Evolutionary conservation across 2,888 invertebrate genomes (phyloP), one percentile per base, ranked within the genome.

Genomic region (Eilema caniola): DNA sequence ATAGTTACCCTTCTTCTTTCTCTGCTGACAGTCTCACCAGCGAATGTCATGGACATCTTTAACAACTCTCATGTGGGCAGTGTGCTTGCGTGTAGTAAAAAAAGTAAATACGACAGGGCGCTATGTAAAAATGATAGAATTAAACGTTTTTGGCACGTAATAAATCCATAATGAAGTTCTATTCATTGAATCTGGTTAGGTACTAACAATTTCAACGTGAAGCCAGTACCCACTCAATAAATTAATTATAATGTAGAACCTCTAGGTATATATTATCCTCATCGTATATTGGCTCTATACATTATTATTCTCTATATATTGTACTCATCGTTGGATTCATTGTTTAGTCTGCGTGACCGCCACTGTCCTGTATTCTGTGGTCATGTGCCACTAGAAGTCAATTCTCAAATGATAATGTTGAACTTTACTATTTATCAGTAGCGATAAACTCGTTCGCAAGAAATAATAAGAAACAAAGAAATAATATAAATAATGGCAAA

Each of bases 401-500:
- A 28, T 64, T 65, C 23, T 56, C 12, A 56, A 47, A 23, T 23
- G 53, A 56, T 31, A 56, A 65, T 20, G 53, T 5, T 64, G 14
- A 53, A 41, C 25, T 53, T 12, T 53, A 25, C 24, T 16, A 20
- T 11, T 20, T 53, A 64, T 41, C 53, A 65, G 8, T 16, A 65
- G 56, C n/a, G 65, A 65, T 65, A 25, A 64, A 33, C 23, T 56
- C n/a, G 31, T 65, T 65, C 12, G 28, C 56, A n/a, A n/a, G 47
- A 56, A 56, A 65, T 23, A 56, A 47, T 23, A 56, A 53, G 10
- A 20, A 56, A 56, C 31, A 20, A 61, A 16, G 20, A 61, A 28
- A 23, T n/a, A n/a, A n/a, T 31, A 20, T 7, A 60, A 60, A 60
- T 60, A 8, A 60, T 25, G 25, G 3, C 4, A 28, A 28, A 28